Percentiles rank a stretch among this genome's conserved stretches.
These are phyloP conservation scores for Antedon mediterranea DNA, from an alignment of 53 echinoderm and acorn worm species.

Conservation along the genomic window DNA sequence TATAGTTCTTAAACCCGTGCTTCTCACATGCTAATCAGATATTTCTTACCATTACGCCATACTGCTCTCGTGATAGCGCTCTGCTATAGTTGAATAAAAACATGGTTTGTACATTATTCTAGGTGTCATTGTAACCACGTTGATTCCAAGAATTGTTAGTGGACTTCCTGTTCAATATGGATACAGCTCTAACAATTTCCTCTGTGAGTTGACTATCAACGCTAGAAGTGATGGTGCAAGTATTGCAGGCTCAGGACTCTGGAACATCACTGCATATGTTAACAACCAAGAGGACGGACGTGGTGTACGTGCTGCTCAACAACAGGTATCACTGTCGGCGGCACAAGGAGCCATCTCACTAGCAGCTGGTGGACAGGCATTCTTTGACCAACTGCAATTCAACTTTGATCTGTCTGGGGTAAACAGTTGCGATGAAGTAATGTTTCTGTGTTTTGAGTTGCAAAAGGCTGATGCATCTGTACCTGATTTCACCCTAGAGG, in stretches of 20 bases:
- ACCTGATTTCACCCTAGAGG: background rate
- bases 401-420: background rate
- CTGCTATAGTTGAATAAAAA: no score
- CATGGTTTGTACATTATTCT: background rate
- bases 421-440: background rate
- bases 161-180: constrained; percentile 10
- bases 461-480: background rate
- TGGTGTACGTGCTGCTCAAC: constrained; percentile 10
- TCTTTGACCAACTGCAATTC: background rate
- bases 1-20: no score
- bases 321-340: background rate
- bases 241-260: constrained; percentile 38
- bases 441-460: background rate
- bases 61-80: no score
- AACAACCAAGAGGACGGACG: constrained; percentile 25
- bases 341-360: background rate
- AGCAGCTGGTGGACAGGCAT: background rate
- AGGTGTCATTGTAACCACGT: background rate
- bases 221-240: background rate
- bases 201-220: constrained; percentile 5
- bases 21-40: no score
- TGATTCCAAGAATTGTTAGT: background rate
- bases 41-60: no score
- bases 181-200: constrained; percentile 12
- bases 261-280: constrained; percentile 51